These are phyloP conservation scores for Oxytorus armatus DNA, from an alignment of 2,888 invertebrate species.

Conservation along the genomic window DNA sequence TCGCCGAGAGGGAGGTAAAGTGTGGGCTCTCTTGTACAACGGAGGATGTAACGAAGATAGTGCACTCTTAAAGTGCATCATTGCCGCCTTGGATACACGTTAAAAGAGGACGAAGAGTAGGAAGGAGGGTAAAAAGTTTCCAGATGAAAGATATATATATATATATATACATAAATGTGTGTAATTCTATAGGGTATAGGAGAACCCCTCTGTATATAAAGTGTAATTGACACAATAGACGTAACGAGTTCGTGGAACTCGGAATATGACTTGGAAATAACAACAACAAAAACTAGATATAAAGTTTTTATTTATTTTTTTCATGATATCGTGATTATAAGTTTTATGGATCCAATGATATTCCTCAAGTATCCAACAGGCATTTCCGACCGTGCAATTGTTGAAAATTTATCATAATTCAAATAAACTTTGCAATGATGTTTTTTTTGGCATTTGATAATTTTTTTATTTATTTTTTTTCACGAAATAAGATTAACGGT, in stretches of 20 bases:
- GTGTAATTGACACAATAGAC: conserved; percentile 20
- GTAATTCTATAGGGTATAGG: not conserved
- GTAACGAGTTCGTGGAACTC: conserved; percentile 38
- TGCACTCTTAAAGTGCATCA: conserved; percentile 42
- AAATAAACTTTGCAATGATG: not conserved
- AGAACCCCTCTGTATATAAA: not conserved
- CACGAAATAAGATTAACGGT: not conserved
- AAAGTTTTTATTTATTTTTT: no score
- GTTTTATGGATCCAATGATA: no score
- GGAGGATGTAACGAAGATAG: conserved; percentile 10
- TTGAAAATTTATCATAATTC: not conserved
- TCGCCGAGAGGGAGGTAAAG: conserved; percentile 15
- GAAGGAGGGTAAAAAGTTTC: conserved; percentile 12
- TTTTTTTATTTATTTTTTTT: conserved; percentile 3
- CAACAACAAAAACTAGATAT: conserved; percentile 14
- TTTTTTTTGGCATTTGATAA: not conserved
- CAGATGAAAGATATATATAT: no score
- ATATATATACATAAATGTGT: no score
- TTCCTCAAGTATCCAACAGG: no score
- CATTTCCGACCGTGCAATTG: no score
- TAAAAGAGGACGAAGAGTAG: conserved; percentile 13
- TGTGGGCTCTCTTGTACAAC: not conserved
- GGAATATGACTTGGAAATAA: not conserved
- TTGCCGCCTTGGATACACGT: conserved; percentile 20
- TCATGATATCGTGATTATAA: no score